Evolutionary conservation across 1,140 invertebrate species (phyloP), one percentile per base, ranked within the genome.

Genomic region (Diachasmimorpha longicaudata): DNA sequence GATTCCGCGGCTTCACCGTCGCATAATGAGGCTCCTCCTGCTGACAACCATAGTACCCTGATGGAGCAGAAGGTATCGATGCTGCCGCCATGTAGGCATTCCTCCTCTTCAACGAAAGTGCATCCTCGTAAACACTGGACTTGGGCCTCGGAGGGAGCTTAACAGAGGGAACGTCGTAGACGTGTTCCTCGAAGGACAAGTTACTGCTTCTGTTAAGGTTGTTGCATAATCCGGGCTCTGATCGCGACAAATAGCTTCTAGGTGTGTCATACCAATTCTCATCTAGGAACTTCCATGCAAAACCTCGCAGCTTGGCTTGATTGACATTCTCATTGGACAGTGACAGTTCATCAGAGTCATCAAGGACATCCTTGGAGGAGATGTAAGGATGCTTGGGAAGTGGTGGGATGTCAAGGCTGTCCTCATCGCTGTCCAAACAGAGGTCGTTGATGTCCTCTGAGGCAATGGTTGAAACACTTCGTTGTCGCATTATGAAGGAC

Each of bases 331-430:
- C 69, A 5, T 36, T 58, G 69, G 11, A 77, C 13, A 1, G 76
- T 58, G 11, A 77, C 13, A 1, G 76, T 58, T 16, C 69, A 77
- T 11, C 73, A 70, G 42, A 74, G 0, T 10, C 2, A 14, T 23
- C 9, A 0, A 71, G 46, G 36, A 74, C 74, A 8, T 76, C 48
- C 19, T 48, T 25, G 63, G n/a, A 2, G 0, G 78, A 39, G 4
- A 81, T 48, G 52, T 79, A 83, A 0, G 81, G 79, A 37, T 81
- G 79, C n/a, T 83, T 82, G 0, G 78, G 75, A 0, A 84, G 39
- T 1, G 72, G 76, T 16, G 76, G 19, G 0, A 52, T 48, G 19
- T 19, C 9, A 39, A 72, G 11, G 0, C 11, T 44, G 5, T 48
- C 23, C 31, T 52, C 14, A 9, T 52, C 48, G n/a, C 9, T 13